phyloP scores from a whole-genome alignment of 2,113 vertebrate genomes.

The Ctenomys sociabilis region DNA sequence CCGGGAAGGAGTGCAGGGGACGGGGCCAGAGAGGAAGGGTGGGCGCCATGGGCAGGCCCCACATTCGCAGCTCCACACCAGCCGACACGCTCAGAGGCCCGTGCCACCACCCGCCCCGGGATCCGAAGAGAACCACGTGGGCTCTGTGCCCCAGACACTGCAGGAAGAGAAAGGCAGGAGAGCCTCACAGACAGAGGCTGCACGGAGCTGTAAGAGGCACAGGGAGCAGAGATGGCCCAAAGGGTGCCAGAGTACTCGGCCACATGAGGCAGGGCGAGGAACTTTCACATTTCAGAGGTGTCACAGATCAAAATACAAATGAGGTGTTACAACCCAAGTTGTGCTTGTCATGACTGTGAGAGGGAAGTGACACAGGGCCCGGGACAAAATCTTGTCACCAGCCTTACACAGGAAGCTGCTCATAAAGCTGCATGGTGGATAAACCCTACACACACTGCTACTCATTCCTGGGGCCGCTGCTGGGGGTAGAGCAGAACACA shows the following conservation, averaged over 20 bases:
- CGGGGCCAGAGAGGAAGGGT: neutral
- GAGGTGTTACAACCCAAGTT: neutral
- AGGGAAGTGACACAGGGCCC: neutral
- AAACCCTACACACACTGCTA: conserved; percentile 18
- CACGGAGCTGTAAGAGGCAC: accelerated
- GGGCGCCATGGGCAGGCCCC: neutral
- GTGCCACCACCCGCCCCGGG: neutral
- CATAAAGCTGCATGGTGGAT: neutral
- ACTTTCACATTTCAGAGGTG: neutral
- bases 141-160: neutral
- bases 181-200: neutral
- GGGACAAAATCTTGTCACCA: neutral
- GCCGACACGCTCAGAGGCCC: neutral
- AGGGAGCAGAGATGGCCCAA: accelerated
- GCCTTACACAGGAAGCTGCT: conserved; percentile 30
- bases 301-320: neutral
- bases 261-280: neutral
- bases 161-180: neutral
- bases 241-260: accelerated
- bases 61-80: neutral
- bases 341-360: neutral
- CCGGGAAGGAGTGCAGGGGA: neutral
- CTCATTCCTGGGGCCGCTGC: neutral
- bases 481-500: conserved; percentile 66
- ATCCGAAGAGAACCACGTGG: neutral